A percentile compares a stretch with the other conserved stretches of the same genome.
Conservation (phyloP, 2,888 invertebrate genomes). For the Nipponacmea schrenckii region DNA sequence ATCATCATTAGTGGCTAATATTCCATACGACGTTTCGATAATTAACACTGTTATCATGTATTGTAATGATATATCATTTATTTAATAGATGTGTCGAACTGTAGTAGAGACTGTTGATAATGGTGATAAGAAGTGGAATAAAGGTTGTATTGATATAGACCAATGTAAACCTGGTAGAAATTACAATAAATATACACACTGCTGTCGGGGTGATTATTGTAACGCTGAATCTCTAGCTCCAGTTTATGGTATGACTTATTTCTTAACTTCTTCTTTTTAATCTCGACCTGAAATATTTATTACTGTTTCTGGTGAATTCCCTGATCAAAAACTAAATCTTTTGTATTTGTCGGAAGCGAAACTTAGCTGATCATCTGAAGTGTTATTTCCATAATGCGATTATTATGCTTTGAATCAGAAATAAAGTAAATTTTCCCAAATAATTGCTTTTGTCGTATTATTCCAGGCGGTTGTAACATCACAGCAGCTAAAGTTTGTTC, state of each 20-base stretch:
- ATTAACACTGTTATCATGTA: background rate
- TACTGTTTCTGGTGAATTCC: too few relatives aligned
- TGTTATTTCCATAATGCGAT: too few relatives aligned
- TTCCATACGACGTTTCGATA: background rate
- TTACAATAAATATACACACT: constrained; percentile 24
- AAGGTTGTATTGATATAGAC: constrained; percentile 19
- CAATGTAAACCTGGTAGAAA: constrained; percentile 27
- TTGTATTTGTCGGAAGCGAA: too few relatives aligned
- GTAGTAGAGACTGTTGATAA: background rate
- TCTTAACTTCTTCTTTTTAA: background rate
- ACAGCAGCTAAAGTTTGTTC: constrained; percentile 12
- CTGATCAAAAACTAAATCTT: too few relatives aligned
- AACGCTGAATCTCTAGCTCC: constrained; percentile 20
- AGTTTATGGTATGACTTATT: constrained; percentile 9
- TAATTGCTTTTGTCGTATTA: background rate
- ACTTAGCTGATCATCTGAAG: too few relatives aligned
- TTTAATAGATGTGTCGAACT: constrained; percentile 19
- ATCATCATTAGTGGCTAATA: too few relatives aligned
- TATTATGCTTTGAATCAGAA: too few relatives aligned
- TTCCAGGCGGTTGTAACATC: constrained; percentile 13
- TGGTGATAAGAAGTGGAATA: background rate
- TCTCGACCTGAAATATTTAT: too few relatives aligned
- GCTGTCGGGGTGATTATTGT: constrained; percentile 19
- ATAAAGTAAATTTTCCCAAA: too few relatives aligned
- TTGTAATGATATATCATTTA: too few relatives aligned